phyloP scores from a whole-genome alignment of 2,113 vertebrate species.

The Gymnogyps californianus region DNA sequence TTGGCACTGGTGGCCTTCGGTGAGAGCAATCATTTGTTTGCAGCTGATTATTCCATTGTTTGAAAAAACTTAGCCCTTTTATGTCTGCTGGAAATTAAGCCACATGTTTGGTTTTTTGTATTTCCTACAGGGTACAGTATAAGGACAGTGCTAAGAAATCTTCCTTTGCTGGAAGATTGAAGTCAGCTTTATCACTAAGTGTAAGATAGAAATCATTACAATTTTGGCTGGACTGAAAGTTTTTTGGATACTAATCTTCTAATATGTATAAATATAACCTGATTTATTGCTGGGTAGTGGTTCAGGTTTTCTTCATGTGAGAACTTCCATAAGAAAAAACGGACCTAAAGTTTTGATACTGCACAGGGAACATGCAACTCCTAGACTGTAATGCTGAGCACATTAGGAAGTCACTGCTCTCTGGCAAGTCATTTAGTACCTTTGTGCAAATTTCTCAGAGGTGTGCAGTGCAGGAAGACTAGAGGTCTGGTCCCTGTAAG shows the following conservation, averaged over 20 bases:
- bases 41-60: background rate
- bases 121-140: background rate
- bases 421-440: background rate
- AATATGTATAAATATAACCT: background rate
- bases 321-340: background rate
- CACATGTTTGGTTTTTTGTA: fast-evolving
- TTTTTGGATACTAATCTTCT: background rate
- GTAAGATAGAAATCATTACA: background rate
- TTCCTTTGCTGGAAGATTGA: background rate
- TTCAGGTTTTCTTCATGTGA: background rate
- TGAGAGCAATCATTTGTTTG: background rate
- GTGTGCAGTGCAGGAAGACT: background rate
- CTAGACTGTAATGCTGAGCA: background rate
- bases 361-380: background rate
- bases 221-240: background rate
- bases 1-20: background rate
- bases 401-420: background rate
- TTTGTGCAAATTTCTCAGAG: background rate
- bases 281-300: background rate
- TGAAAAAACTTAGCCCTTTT: background rate
- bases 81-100: background rate
- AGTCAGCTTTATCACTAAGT: background rate
- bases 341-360: background rate
- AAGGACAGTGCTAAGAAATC: background rate
- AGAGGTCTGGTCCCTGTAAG: background rate